Percentiles rank a stretch among this genome's conserved stretches.
Conservation (phyloP, 2,888 invertebrate genomes). For the Erpobdella octoculata region DNA sequence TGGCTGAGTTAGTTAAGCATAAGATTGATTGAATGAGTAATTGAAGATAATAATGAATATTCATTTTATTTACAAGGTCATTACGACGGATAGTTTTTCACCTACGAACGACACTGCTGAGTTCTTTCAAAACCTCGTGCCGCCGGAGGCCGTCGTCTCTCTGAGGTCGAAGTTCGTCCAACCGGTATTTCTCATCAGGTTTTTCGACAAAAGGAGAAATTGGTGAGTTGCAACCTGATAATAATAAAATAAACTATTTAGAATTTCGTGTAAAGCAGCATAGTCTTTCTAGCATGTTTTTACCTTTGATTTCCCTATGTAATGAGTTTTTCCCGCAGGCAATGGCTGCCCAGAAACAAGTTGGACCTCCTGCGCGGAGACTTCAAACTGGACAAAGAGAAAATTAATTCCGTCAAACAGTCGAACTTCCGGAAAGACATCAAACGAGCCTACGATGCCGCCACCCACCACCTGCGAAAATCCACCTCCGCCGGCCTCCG, state of each 20-base stretch:
- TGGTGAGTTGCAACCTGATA: no score
- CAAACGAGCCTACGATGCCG: conserved; percentile 15
- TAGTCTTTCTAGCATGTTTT: background rate
- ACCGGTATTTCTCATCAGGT: conserved; percentile 78
- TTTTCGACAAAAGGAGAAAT: conserved; percentile 89
- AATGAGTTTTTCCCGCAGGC: no score
- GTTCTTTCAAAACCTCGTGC: conserved; percentile 56
- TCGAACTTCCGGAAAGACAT: conserved; percentile 23
- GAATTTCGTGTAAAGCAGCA: no score
- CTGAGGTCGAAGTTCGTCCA: conserved; percentile 69
- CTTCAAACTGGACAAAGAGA: conserved; percentile 65
- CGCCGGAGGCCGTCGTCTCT: conserved; percentile 80
- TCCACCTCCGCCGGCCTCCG: no score
- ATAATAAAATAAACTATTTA: no score
- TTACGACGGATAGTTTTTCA: background rate
- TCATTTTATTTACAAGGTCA: no score
- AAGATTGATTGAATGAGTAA: no score
- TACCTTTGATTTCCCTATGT: no score
- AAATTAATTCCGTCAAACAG: conserved; percentile 76
- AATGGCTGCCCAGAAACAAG: conserved; percentile 86
- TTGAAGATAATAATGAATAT: no score
- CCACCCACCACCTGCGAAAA: background rate
- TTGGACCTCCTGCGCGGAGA: conserved; percentile 73
- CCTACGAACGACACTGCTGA: background rate
- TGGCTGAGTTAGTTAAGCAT: background rate